Conservation (phyloP, 2,888 invertebrate species). For the Abrostola tripartita region DNA sequence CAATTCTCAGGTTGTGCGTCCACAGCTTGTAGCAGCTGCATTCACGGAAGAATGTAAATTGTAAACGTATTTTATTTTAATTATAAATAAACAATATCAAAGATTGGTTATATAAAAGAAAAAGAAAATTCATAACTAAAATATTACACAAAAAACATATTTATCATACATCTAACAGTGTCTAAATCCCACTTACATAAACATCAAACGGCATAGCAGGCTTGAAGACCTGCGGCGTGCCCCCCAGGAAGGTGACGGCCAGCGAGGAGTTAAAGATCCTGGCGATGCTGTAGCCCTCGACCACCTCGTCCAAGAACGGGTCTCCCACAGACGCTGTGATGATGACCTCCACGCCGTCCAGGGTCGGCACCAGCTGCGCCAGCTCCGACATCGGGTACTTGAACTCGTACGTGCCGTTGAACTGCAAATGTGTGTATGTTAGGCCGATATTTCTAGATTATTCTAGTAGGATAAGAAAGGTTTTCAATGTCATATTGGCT, state of each 20-base stretch:
- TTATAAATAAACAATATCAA: too few relatives aligned
- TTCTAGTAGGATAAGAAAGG: not conserved
- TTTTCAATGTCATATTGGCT: too few relatives aligned
- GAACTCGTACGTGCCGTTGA: constrained; percentile 96
- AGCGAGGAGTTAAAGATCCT: constrained; percentile 96
- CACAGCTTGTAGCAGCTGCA: too few relatives aligned
- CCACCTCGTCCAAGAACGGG: constrained; percentile 93
- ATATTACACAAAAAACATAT: too few relatives aligned
- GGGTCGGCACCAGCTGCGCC: constrained; percentile 89
- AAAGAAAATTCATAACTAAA: too few relatives aligned
- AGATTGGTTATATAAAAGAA: too few relatives aligned
- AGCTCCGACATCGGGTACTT: constrained; percentile 95
- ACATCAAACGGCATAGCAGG: constrained; percentile 97
- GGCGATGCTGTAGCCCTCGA: constrained; percentile 95
- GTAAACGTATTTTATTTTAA: too few relatives aligned
- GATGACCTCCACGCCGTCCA: constrained; percentile 94
- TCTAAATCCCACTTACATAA: constrained; percentile 89
- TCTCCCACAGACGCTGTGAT: constrained; percentile 96
- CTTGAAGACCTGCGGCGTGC: constrained; percentile 97
- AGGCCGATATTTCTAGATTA: not conserved
- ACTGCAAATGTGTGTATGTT: constrained; percentile 82
- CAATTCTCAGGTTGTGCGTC: too few relatives aligned
- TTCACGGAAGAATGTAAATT: too few relatives aligned
- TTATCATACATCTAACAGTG: not conserved
- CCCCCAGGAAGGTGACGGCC: constrained; percentile 95